Conservation (phyloP, 1,140 invertebrate genomes). For the Platyscapa corneri region DNA sequence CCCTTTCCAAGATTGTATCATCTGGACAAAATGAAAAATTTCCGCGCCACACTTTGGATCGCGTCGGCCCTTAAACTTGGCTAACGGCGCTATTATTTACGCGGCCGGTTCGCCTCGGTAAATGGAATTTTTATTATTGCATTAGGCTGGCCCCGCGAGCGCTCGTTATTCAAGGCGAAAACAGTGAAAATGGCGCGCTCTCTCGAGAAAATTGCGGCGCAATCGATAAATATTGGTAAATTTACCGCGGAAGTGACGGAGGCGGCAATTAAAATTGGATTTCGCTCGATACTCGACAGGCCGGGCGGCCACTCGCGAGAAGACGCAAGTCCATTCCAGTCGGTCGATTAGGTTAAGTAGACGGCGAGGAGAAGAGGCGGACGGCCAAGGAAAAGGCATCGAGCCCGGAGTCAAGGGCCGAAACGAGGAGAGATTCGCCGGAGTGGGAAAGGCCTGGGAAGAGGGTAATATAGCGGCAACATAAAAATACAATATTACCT, state of each 20-base stretch:
- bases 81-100: neutral
- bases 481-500: slow-evolving; percentile 72
- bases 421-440: slow-evolving; percentile 28
- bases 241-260: neutral
- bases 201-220: too few species aligned
- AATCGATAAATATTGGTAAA: neutral
- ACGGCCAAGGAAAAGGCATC: neutral
- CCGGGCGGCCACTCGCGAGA: neutral
- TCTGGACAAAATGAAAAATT: neutral
- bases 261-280: neutral
- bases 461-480: slow-evolving; percentile 62
- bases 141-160: too few species aligned
- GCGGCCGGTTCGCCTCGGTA: neutral
- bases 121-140: too few species aligned
- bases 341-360: neutral
- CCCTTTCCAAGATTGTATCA: neutral
- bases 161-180: neutral
- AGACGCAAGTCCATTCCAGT: too few species aligned
- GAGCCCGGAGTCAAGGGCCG: slow-evolving; percentile 1
- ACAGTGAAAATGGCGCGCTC: neutral
- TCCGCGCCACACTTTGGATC: neutral
- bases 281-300: neutral
- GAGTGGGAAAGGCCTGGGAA: slow-evolving; percentile 46
- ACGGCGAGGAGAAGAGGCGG: neutral
- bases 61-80: neutral